Evolutionary conservation across 2,113 vertebrate species (phyloP), one percentile per base, ranked within the genome.

Genomic region (Hyperoodon ampullatus): DNA sequence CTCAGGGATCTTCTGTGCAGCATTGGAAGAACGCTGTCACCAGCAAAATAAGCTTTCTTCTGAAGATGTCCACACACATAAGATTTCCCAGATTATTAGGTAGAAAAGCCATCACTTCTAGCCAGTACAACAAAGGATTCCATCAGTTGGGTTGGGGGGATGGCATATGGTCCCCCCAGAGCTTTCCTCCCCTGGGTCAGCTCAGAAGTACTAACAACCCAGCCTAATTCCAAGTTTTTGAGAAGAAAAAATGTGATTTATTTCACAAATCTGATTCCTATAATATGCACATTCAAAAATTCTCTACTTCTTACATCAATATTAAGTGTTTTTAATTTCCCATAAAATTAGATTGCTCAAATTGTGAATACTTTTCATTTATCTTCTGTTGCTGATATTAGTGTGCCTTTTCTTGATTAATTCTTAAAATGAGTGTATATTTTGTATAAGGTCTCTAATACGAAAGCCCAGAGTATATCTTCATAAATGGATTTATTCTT

Each of bases 301-400:
- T 70, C 82, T 95, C 66, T 80, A 8, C 81, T 80, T 90, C 58
- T 91, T 92, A 78, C 70, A 53, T 90, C 78, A 39, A 65, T 93
- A 89, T 28, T 89, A 65, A 85, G 15, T 72, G 3, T 58, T 92
- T 28, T 81, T 95, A 78, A 53, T 92, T 95, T 92, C 19, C 18
- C 33, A 66, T 89, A 89, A 95, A 93, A 70, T 92, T 77, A 95
- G 12, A 93, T 97, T 61, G 63, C 63, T 89, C 50, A 66, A 61
- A 24, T 68, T 70, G 15, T 78, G 93, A 13, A 42, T 44, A 39
- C 65, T 91, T 85, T 88, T 93, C 30, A 81, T 93, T 97, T 90
- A 61, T 85, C 42, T 88, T 58, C 75, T 81, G 9, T 44, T 28
- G 47, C 47, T 81, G 39, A 93, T 91, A 81, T 96, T 55, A 97